Percentiles rank a stretch among this genome's conserved stretches.
phyloP scores from a whole-genome alignment of 2,113 vertebrate genomes.

The Phoxinus phoxinus region DNA sequence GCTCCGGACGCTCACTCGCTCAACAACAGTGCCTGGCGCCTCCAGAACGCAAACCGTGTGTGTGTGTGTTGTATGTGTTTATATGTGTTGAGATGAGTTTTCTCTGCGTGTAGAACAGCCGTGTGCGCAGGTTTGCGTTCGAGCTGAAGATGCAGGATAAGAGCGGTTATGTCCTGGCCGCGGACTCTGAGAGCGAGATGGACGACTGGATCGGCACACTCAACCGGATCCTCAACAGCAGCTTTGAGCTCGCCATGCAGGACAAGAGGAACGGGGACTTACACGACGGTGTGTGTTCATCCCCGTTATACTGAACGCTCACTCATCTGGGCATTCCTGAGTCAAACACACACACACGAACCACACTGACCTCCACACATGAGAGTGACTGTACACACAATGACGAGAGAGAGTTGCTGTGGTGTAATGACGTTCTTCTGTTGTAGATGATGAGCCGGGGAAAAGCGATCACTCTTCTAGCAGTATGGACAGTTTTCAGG shows the following conservation, averaged over 20 bases:
- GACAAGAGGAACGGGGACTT: conserved; percentile 95
- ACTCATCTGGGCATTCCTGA: neutral
- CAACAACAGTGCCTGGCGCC: no score
- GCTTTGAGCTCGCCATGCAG: conserved; percentile 96
- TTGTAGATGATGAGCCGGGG: conserved; percentile 91
- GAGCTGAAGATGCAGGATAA: conserved; percentile 99
- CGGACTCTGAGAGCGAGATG: conserved; percentile 94
- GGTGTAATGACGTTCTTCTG: conserved; percentile 53
- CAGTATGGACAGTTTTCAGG: conserved; percentile 92
- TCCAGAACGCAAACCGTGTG: no score
- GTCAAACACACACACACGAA: neutral
- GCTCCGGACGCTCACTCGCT: no score
- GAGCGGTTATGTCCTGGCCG: conserved; percentile 93
- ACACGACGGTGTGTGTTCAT: conserved; percentile 82
- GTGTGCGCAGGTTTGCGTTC: conserved; percentile 93
- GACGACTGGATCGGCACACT: conserved; percentile 95
- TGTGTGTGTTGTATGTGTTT: neutral
- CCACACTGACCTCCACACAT: neutral
- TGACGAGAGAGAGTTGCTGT: neutral
- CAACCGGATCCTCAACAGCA: conserved; percentile 96
- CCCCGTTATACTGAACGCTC: neutral
- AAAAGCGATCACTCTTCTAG: conserved; percentile 90
- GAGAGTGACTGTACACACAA: neutral
- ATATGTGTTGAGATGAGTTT: neutral
- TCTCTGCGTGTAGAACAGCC: conserved; percentile 84